Evolutionary conservation across 2,113 vertebrate species (phyloP), one percentile per base, ranked within the genome.

Genomic region (Phrynocephalus versicolor): DNA sequence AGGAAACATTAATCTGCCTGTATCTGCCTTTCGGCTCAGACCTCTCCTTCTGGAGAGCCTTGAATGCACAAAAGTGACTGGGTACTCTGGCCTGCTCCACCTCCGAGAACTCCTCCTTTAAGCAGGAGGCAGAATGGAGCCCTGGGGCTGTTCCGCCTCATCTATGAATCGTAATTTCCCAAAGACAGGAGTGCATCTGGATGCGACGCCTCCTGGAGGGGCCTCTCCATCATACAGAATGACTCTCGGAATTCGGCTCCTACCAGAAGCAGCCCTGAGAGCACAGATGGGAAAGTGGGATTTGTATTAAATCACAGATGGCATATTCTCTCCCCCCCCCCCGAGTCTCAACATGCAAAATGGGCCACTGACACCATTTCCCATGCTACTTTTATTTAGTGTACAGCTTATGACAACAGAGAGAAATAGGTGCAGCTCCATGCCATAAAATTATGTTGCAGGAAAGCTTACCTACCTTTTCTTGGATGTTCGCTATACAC

Each of bases 231-330:
- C 90, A 88, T 89, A 89, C 25, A 35, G 76, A 93, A 88, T 0
- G 0, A 81, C 92, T 93, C 77, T 76, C 82, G 67, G 83, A 91
- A 91, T 90, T 90, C 89, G 93, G 80, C 91, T 92, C 90, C 89
- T 88, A 83, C 0, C 0, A 94, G 89, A 65, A 91, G 82, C 55
- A 6, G 64, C 37, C 81, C 73, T 93, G 81, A 37, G 0, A 91
- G 89, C 94, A 91, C 96, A 96, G 96, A 96, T 96, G 96, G 96
- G 89, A 91, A 90, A 93, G 84, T 88, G 89, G 91, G 91, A 95
- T 85, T 80, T 60, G 72, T 89, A 94, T 89, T 96, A 94, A 95
- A 96, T 96, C 95, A 95, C 96, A 97, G 96, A 96, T 96, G 96
- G 95, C 92, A 88, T 94, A 94, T 93, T 92, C 95, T 91, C 94